Evolutionary conservation across 2,113 vertebrate genomes (phyloP).

Genomic region (Microcebus ravelobensis): DNA sequence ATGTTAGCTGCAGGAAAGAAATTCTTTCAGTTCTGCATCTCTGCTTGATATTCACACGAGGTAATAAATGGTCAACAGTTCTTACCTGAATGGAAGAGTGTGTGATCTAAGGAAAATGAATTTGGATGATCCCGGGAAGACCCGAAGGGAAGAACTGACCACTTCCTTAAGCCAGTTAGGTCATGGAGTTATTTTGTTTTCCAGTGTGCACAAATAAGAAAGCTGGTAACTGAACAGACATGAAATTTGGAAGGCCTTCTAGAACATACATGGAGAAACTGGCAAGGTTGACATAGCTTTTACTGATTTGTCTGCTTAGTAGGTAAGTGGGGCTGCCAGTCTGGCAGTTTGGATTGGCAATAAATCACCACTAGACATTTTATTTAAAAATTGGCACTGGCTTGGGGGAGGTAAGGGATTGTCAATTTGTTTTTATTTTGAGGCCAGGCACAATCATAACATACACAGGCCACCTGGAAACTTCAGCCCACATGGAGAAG

Average conservation of each 20-base stretch:
- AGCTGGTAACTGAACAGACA: conserved; percentile 14
- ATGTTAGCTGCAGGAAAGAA: conserved; percentile 48
- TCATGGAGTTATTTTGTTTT: conserved; percentile 9
- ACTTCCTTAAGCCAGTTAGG: neutral
- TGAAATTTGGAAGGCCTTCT: conserved; percentile 61
- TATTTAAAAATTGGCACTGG: conserved; percentile 77
- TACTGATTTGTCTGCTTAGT: conserved; percentile 68
- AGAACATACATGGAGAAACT: conserved; percentile 29
- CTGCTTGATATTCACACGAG: conserved; percentile 33
- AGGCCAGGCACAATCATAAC: conserved; percentile 70
- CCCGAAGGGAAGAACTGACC: neutral
- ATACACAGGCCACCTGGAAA: conserved; percentile 72
- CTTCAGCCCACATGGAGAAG: conserved; percentile 45
- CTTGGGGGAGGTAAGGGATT: conserved; percentile 59
- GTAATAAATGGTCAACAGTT: conserved; percentile 20
- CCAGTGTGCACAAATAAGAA: neutral
- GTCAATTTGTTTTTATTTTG: conserved; percentile 77
- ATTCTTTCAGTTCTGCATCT: conserved; percentile 53
- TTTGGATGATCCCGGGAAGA: neutral
- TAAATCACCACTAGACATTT: conserved; percentile 78
- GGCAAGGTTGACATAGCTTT: conserved; percentile 52
- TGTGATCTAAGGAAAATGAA: conserved; percentile 16
- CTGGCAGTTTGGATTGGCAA: conserved; percentile 68
- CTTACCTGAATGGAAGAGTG: neutral
- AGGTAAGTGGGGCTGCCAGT: conserved; percentile 69